Evolutionary conservation across 2,888 invertebrate species (phyloP).

Genomic region (Chymomyza caudatula): DNA sequence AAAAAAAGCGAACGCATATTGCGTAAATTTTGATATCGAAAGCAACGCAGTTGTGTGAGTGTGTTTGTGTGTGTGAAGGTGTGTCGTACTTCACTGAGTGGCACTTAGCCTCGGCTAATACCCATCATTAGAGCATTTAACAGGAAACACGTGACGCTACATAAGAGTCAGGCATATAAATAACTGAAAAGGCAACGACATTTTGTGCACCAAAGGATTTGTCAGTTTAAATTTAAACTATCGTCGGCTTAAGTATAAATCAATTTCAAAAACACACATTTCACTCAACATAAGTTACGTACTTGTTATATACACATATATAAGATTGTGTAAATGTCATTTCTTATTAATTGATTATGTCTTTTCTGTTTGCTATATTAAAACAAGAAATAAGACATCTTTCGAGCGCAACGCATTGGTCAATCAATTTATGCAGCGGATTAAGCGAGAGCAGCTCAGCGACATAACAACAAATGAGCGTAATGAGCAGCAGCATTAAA

Average conservation of each 20-base stretch:
- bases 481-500: neutral
- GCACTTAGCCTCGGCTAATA: conserved; percentile 68
- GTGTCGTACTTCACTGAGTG: conserved; percentile 62
- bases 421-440: neutral
- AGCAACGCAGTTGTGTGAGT: conserved; percentile 1
- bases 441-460: neutral
- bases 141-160: conserved; percentile 65
- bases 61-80: conserved; percentile 48
- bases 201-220: neutral
- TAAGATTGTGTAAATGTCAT: neutral
- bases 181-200: neutral
- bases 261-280: too few relatives aligned
- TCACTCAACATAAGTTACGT: too few relatives aligned
- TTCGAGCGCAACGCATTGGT: neutral
- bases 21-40: conserved; percentile 60
- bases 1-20: conserved; percentile 51
- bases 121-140: conserved; percentile 73
- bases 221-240: neutral
- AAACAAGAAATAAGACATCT: neutral
- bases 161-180: conserved; percentile 1
- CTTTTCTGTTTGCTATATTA: neutral
- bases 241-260: neutral
- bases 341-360: neutral
- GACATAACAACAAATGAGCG: neutral
- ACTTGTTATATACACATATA: neutral